Base-by-base conservation (phyloP, 1,140 invertebrate genomes). In the Musca vetustissima region DNA sequence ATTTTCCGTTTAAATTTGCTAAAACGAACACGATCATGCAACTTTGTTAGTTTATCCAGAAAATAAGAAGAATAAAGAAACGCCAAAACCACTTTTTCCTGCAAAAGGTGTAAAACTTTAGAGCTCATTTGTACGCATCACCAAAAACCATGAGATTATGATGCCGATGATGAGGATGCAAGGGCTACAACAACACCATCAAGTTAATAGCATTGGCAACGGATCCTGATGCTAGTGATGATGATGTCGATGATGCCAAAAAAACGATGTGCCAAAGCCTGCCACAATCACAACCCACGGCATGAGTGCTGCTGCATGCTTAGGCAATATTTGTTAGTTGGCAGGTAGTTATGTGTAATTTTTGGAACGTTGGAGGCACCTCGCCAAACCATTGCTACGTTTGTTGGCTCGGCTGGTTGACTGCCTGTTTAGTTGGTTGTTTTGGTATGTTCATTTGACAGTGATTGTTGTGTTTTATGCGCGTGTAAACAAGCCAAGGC, bases 391-490 rank as follows among this genome's bases (percentile, higher is more conserved):
- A 28, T 8, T n/a, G n/a, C n/a, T 52, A 7, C 19, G 1, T 21
- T 21, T 52, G n/a, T 17, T 52, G 1, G 14, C 13, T 49, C 28
- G 28, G 28, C 28, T 32, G 28, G 28, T 32, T 43, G 6, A 43
- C 28, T 28, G 28, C 28, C 28, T 28, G 3, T 28, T 3, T 28
- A 4, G 28, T 28, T 28, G 14, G 28, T 59, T 15, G 55, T 25
- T 59, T 15, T 61, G 57, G 57, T 61, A 61, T 61, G 57, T 61
- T 61, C 57, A 61, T 61, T 36, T 61, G 57, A 36, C 57, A 61
- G 57, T 61, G 57, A 61, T 61, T 61, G 57, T 61, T 61, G 57
- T 61, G 57, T 61, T 61, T 61, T 61, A 61, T 61, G 57, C 57
- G 57, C 57, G 57, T 61, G 57, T 61, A 61, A 61, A 61, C 57